Evolutionary conservation across 2,113 vertebrate genomes (phyloP).

Genomic region (Pungitius pungitius): DNA sequence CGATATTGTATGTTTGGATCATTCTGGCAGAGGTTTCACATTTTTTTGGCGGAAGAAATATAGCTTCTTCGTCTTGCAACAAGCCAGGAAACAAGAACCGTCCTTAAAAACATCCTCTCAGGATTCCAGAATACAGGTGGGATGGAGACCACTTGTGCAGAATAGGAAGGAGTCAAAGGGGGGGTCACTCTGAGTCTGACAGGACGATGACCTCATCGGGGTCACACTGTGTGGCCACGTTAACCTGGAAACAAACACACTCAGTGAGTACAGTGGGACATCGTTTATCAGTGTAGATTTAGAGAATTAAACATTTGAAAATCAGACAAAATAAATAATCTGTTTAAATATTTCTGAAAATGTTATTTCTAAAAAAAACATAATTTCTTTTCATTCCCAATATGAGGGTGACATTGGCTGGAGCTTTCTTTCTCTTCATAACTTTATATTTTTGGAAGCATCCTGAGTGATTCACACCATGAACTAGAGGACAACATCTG

Average conservation of each 20-base stretch:
- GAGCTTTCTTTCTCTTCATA: background rate
- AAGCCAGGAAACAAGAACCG: background rate
- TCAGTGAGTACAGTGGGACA: background rate
- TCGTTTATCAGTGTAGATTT: background rate
- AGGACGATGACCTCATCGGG: constrained; percentile 89
- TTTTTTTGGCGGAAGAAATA: background rate
- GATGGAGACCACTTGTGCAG: background rate
- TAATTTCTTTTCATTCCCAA: background rate
- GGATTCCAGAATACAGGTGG: background rate
- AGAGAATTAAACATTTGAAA: no score
- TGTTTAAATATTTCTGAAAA: no score
- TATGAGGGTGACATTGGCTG: background rate
- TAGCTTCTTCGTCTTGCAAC: background rate
- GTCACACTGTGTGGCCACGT: constrained; percentile 89
- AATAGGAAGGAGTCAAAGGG: background rate
- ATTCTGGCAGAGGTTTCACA: background rate
- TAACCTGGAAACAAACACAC: constrained; percentile 74
- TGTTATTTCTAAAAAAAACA: background rate
- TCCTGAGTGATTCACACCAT: background rate
- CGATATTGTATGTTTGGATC: background rate
- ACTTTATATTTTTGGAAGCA: background rate
- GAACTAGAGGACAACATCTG: no score
- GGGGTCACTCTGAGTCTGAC: constrained; percentile 87
- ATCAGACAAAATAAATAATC: no score
- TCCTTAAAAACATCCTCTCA: background rate